Conservation (phyloP, 2,797 vertebrate genomes). For the Notolepis coatsorum region DNA sequence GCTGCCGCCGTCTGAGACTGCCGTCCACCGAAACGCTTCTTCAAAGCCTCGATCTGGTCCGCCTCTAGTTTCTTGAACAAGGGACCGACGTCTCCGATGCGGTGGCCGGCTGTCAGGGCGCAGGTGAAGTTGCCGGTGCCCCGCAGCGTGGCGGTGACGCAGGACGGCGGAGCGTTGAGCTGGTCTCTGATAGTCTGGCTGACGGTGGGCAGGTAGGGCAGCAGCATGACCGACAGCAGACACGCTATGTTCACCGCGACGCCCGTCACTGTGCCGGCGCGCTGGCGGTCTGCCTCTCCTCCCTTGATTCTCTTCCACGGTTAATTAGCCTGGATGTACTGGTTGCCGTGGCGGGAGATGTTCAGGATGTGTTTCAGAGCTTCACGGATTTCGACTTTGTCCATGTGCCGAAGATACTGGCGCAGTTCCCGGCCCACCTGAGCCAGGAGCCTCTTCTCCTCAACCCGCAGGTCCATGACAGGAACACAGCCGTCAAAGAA, state of each 20-base stretch:
- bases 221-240: constrained; percentile 78
- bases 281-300: constrained; percentile 76
- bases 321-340: constrained; percentile 89
- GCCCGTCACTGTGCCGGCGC: constrained; percentile 83
- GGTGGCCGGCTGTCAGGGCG: constrained; percentile 77
- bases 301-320: constrained; percentile 91
- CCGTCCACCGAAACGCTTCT: constrained; percentile 80
- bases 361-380: constrained; percentile 85
- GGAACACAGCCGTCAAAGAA: constrained; percentile 93
- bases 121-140: constrained; percentile 75
- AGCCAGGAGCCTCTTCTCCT: constrained; percentile 90
- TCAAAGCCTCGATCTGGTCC: constrained; percentile 82
- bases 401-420: constrained; percentile 91
- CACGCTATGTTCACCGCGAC: constrained; percentile 85
- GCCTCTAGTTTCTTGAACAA: constrained; percentile 88
- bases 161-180: constrained; percentile 67
- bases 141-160: constrained; percentile 45
- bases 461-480: constrained; percentile 83
- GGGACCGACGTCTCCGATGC: constrained; percentile 86
- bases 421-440: constrained; percentile 88
- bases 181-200: constrained; percentile 81
- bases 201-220: constrained; percentile 86
- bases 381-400: constrained; percentile 91
- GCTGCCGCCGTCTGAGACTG: constrained; percentile 62
- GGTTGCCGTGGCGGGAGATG: constrained; percentile 88